Base-by-base conservation (phyloP, 2,888 invertebrate genomes). In the Andricus curvator region DNA sequence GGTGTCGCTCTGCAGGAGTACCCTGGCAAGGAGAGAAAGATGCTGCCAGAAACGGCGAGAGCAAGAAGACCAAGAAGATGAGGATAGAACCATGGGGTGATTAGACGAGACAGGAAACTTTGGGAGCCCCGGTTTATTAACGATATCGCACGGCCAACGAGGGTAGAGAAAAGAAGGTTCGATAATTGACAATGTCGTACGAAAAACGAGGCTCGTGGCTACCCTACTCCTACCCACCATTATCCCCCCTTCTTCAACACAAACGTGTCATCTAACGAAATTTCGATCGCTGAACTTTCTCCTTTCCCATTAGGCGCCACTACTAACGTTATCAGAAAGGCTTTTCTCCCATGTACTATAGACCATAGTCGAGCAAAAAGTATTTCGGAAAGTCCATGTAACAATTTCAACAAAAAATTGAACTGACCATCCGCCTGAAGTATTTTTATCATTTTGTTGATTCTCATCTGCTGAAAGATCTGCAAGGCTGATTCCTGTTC, bases 41-140 rank as follows among this genome's bases (percentile, higher is more conserved):
- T 65, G 79, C 25, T 78, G 51, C 2, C 37, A 68, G 76, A 79
- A 60, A 79, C 64, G 76, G 78, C 66, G 70, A 80, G 68, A 81
- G 83, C 81, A 81, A 78, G 84, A 68, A 81, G 80, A 82, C 37
- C 65, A 80, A 85, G 66, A 79, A 85, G 83, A 81, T 79, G 82
- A 82, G 84, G 85, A 85, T 81, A 85, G 85, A 86, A 84, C 85
- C 85, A 87, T 87, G 86, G 86, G 86, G 88, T 92, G 92, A 92
- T 92, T 92, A 92, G 92, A 92, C 89, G 89, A 88, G 89, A 90
- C 89, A 89, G 89, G 88, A 83, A 85, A 87, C 88, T 86, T 84
- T 84, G 82, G 86, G 86, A 89, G 88, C 86, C 88, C 86, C 89
- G 88, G 88, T 92, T 92, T 92, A 92, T 92, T 92, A 92, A 92